Conservation (phyloP, 2,888 invertebrate genomes). For the Drosophila peninsularis region DNA sequence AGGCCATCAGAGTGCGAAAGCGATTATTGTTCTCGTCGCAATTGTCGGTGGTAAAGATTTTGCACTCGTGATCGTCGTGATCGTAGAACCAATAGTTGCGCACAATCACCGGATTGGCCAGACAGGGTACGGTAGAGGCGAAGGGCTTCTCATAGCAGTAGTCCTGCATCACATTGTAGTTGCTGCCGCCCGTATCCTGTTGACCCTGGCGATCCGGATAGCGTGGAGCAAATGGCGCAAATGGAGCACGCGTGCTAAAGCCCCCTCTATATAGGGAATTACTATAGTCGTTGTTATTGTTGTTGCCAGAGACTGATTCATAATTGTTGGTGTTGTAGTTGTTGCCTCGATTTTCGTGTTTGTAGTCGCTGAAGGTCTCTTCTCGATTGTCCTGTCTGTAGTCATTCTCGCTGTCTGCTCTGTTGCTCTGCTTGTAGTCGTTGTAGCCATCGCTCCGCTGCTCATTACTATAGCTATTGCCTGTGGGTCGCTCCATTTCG, state of each 20-base stretch:
- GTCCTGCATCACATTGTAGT: constrained; percentile 67
- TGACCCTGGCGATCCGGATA: constrained; percentile 22
- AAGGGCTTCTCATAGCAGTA: constrained; percentile 72
- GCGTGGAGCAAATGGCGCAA: constrained; percentile 32
- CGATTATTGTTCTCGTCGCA: constrained; percentile 79
- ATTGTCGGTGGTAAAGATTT: constrained; percentile 79
- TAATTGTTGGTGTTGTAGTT: constrained; percentile 14
- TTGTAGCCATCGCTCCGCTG: constrained; percentile 22
- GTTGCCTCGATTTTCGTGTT: constrained; percentile 4
- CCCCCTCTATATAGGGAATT: constrained; percentile 17
- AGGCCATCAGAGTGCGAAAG: constrained; percentile 70
- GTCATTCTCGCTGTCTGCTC: constrained; percentile 8
- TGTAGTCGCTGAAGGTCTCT: constrained; percentile 1
- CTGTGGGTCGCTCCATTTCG: constrained; percentile 22
- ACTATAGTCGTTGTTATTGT: constrained; percentile 24
- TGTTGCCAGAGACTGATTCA: not conserved
- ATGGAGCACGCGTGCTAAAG: constrained; percentile 46
- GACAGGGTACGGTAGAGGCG: constrained; percentile 57
- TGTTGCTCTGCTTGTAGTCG: not conserved
- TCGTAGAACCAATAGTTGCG: constrained; percentile 82
- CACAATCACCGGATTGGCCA: constrained; percentile 50
- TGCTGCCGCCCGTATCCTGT: constrained; percentile 21
- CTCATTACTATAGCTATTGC: constrained; percentile 55
- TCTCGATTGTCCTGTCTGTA: constrained; percentile 9
- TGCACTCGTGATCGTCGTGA: constrained; percentile 72